Evolutionary conservation across 2,888 invertebrate genomes (phyloP).

Genomic region (Tiphia femorata): DNA sequence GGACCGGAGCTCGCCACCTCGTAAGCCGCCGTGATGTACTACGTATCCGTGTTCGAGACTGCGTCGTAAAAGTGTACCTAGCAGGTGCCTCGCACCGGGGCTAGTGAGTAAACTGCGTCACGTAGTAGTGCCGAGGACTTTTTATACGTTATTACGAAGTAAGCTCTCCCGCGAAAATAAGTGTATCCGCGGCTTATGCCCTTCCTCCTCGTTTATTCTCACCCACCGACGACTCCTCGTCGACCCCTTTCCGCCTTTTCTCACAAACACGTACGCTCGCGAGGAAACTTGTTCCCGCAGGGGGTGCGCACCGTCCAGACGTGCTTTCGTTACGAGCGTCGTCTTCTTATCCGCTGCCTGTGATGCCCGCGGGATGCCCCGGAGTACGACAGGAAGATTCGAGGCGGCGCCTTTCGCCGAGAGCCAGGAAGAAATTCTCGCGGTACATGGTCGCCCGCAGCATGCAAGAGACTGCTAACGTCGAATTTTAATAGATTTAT

Average conservation of each 20-base stretch:
- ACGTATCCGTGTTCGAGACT: conserved; percentile 5
- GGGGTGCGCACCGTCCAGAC: conserved; percentile 4
- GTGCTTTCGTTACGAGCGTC: conserved; percentile 4
- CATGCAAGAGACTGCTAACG: too few species aligned
- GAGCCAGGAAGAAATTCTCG: too few species aligned
- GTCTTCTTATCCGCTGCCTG: conserved; percentile 26
- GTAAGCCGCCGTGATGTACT: conserved; percentile 4
- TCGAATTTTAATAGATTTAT: too few species aligned
- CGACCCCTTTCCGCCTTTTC: conserved; percentile 17
- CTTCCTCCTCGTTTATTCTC: background rate
- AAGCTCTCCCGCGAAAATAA: conserved; percentile 26
- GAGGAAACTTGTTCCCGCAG: conserved; percentile 9
- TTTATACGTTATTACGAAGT: conserved; percentile 28
- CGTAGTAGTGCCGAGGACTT: conserved; percentile 5
- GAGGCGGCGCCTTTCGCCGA: too few species aligned
- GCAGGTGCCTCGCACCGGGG: background rate
- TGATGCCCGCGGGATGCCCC: background rate
- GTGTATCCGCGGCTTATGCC: conserved; percentile 25
- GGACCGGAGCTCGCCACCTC: conserved; percentile 5
- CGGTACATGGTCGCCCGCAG: too few species aligned
- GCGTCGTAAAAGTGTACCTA: conserved; percentile 15
- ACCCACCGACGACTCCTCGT: background rate
- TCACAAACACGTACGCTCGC: conserved; percentile 3
- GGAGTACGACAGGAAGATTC: background rate
- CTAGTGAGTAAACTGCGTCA: conserved; percentile 11